Percentiles rank a stretch among this genome's conserved stretches.
Conservation (phyloP, 2,888 invertebrate species). For the Hanleya hanleyi region DNA sequence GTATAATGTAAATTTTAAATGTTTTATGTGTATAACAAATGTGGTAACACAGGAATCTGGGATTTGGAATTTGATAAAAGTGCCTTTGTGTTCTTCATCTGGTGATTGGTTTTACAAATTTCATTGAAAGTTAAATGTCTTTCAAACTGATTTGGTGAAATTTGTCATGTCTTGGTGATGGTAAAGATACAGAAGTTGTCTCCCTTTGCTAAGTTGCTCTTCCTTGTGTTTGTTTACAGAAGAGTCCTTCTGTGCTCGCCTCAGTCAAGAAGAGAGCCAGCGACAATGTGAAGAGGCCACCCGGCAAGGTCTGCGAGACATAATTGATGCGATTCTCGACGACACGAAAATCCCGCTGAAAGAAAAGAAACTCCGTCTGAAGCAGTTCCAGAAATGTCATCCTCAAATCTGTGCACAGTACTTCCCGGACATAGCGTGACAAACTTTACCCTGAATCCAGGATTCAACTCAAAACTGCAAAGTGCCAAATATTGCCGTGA, state of each 20-base stretch:
- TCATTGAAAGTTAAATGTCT: too few relatives aligned
- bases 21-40: too few relatives aligned
- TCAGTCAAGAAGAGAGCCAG: constrained; percentile 55
- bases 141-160: too few relatives aligned
- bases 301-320: constrained; percentile 54
- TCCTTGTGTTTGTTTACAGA: constrained; percentile 47
- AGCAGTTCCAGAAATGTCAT: constrained; percentile 69
- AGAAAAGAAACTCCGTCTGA: constrained; percentile 69
- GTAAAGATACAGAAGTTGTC: constrained; percentile 2
- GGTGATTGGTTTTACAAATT: too few relatives aligned
- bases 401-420: constrained; percentile 63
- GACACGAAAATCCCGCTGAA: constrained; percentile 66
- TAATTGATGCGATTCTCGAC: constrained; percentile 71
- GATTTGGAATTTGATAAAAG: too few relatives aligned
- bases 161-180: too few relatives aligned
- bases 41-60: too few relatives aligned
- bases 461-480: too few relatives aligned
- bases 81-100: too few relatives aligned
- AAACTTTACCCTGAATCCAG: too few relatives aligned
- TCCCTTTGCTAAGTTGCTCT: background rate
- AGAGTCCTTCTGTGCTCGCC: constrained; percentile 56
- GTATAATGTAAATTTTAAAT: too few relatives aligned
- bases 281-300: constrained; percentile 59
- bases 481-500: too few relatives aligned
- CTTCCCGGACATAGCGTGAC: constrained; percentile 55